Evolutionary conservation across 2,888 invertebrate genomes (phyloP).

Genomic region (Athetis lepigone): DNA sequence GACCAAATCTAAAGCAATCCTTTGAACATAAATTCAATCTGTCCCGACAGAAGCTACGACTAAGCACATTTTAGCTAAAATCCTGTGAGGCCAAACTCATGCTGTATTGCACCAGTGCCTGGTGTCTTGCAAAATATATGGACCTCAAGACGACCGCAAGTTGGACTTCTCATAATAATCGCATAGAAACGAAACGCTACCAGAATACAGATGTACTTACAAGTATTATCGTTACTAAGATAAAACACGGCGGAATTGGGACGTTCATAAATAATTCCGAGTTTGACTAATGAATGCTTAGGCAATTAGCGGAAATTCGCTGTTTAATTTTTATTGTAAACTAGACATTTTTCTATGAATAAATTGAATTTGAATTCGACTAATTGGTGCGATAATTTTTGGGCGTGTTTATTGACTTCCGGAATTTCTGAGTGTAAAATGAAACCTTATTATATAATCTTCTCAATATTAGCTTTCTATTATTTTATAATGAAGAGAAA

Average conservation of each 20-base stretch:
- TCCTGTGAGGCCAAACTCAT: conserved; percentile 41
- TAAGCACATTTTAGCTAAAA: conserved; percentile 27
- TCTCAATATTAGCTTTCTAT: too few species aligned
- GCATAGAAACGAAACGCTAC: conserved; percentile 55
- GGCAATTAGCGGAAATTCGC: conserved; percentile 32
- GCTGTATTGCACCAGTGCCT: conserved; percentile 47
- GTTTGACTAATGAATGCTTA: conserved; percentile 62
- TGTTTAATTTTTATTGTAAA: conserved; percentile 22
- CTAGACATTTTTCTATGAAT: conserved; percentile 2
- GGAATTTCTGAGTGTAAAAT: neutral
- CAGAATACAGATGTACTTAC: conserved; percentile 54
- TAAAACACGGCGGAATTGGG: conserved; percentile 59
- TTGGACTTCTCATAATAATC: conserved; percentile 55
- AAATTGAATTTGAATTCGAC: neutral
- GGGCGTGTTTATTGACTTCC: neutral
- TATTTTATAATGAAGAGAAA: too few species aligned
- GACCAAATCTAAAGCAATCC: conserved; percentile 7
- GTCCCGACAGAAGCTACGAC: conserved; percentile 21
- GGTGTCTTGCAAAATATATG: conserved; percentile 61
- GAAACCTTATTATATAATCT: neutral
- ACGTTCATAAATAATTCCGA: conserved; percentile 69
- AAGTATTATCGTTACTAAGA: conserved; percentile 60
- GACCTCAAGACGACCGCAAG: conserved; percentile 54
- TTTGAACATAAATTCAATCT: conserved; percentile 40
- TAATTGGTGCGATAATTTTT: neutral